Evolutionary conservation across 2,888 invertebrate genomes (phyloP), one percentile per base, ranked within the genome.

Genomic region (Gisinianus flammeolus): DNA sequence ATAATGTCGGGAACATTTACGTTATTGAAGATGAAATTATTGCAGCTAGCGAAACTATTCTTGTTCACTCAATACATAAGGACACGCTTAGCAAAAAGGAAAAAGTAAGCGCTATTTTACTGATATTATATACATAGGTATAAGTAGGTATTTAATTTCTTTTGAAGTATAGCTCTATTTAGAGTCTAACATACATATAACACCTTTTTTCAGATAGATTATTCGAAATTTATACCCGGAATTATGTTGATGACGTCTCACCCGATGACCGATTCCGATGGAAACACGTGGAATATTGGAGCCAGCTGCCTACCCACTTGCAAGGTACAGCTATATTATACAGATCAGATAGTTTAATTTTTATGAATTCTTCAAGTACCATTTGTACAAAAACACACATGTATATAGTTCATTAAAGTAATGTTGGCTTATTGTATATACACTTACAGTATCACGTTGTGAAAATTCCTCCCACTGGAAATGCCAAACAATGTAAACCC

Each of bases 391-490:
- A n/a, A n/a, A n/a, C n/a, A n/a, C n/a, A n/a, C n/a, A n/a, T n/a
- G n/a, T n/a, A n/a, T n/a, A n/a, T n/a, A n/a, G n/a, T n/a, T n/a
- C n/a, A n/a, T n/a, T n/a, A n/a, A n/a, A n/a, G n/a, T n/a, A n/a
- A n/a, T n/a, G n/a, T n/a, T n/a, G n/a, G n/a, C n/a, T n/a, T n/a
- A n/a, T n/a, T n/a, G n/a, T n/a, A n/a, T n/a, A n/a, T n/a, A n/a
- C n/a, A n/a, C n/a, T n/a, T n/a, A n/a, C n/a, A n/a, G 80, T 85
- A 86, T 79, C 82, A 87, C 58, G 82, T 86, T 76, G 30, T 71
- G 19, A 85, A 85, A 81, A 85, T 87, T 68, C 85, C 86, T 19
- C 82, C 85, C 16, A 81, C 82, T 16, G 76, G 76, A 19, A 33
- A 76, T 44, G 12, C 22, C 4, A 54, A 68, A 31, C 16, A 62